Conservation (phyloP, 2,888 invertebrate species). For the Drosophila stalkeri region DNA sequence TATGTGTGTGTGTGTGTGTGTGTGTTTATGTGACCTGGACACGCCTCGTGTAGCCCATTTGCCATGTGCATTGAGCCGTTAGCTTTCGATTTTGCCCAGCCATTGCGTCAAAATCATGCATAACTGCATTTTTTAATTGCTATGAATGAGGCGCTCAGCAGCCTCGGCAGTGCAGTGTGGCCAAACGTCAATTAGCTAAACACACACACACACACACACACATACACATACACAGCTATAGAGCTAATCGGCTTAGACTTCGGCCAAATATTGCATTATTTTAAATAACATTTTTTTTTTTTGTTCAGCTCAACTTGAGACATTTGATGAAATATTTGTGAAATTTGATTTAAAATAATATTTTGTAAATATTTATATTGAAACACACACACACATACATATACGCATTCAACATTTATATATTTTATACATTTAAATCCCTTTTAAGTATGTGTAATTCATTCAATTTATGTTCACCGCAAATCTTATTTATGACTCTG, state of each 20-base stretch:
- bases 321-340: neutral
- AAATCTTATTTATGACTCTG: constrained; percentile 1
- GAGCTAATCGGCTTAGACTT: constrained; percentile 17
- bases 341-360: neutral
- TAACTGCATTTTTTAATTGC: constrained; percentile 63
- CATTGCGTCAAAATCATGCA: constrained; percentile 39
- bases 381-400: too few species aligned
- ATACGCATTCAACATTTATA: neutral
- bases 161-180: neutral
- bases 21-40: neutral
- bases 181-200: constrained; percentile 15
- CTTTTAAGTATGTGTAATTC: neutral
- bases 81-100: constrained; percentile 21
- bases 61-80: constrained; percentile 22
- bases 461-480: neutral
- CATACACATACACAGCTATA: neutral
- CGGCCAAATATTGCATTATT: neutral
- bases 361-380: neutral
- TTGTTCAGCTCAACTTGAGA: neutral
- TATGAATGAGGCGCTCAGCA: constrained; percentile 41
- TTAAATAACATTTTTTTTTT: neutral
- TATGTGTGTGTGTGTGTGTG: neutral
- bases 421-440: neutral
- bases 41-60: constrained; percentile 14
- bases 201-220: neutral